Evolutionary conservation across 2,113 vertebrate genomes (phyloP).

Genomic region (Myiopsitta monachus): DNA sequence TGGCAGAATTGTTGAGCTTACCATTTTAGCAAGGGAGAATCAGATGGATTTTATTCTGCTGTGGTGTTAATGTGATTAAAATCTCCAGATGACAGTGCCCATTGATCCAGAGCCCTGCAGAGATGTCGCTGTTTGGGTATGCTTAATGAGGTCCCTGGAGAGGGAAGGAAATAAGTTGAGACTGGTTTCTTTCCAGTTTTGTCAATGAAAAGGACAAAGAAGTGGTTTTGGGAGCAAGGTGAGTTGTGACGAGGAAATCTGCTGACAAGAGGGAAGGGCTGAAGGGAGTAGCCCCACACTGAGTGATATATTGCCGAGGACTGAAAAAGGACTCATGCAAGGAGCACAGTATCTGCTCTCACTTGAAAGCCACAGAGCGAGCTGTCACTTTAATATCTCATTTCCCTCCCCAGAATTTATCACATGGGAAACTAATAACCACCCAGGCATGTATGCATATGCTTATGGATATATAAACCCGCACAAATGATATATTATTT

Average conservation of each 20-base stretch:
- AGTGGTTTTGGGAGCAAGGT: neutral
- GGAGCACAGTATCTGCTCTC: neutral
- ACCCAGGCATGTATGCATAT: neutral
- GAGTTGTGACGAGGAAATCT: neutral
- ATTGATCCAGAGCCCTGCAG: neutral
- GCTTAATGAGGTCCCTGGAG: neutral
- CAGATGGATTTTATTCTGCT: neutral
- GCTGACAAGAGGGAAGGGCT: neutral
- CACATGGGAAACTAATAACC: neutral
- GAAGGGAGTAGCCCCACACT: neutral
- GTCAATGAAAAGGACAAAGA: neutral
- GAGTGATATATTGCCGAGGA: neutral
- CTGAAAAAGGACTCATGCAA: neutral
- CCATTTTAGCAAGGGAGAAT: neutral
- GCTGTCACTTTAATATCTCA: neutral
- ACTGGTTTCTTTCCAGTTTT: neutral
- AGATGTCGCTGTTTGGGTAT: neutral
- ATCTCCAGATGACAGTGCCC: neutral
- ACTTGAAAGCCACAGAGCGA: neutral
- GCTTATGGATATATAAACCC: neutral
- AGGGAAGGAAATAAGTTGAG: neutral
- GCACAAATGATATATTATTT: neutral
- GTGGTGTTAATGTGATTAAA: conserved; percentile 19
- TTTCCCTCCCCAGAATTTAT: conserved; percentile 4
- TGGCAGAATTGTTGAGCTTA: neutral